Conservation (phyloP, 2,888 invertebrate genomes). For the Ferdinandea cuprea region DNA sequence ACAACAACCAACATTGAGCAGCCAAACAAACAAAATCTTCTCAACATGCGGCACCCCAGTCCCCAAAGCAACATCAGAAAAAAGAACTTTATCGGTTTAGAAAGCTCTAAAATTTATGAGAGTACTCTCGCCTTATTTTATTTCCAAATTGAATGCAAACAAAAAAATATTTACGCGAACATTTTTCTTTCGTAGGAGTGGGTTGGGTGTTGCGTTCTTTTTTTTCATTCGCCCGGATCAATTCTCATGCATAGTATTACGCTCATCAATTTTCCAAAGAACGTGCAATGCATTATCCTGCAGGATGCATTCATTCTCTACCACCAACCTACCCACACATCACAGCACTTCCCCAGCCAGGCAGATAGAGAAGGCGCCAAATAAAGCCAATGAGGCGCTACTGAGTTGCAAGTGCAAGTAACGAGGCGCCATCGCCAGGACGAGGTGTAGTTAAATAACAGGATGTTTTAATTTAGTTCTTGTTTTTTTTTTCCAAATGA, state of each 20-base stretch:
- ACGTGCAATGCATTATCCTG: slow-evolving; percentile 62
- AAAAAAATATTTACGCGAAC: slow-evolving; percentile 52
- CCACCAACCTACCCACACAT: neutral
- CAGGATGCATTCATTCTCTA: too few relatives aligned
- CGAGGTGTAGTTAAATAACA: slow-evolving; percentile 61
- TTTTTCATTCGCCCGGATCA: neutral
- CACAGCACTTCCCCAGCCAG: too few relatives aligned
- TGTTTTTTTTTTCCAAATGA: slow-evolving; percentile 42
- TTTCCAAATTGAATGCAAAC: slow-evolving; percentile 55
- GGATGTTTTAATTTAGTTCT: slow-evolving; percentile 46
- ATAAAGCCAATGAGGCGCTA: neutral
- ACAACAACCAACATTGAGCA: neutral
- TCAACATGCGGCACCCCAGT: neutral
- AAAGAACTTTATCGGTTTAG: slow-evolving; percentile 39
- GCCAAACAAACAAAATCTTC: slow-evolving; percentile 8
- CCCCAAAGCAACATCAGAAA: neutral
- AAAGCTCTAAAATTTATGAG: slow-evolving; percentile 55
- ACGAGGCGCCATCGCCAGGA: too few relatives aligned
- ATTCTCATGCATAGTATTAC: slow-evolving; percentile 27
- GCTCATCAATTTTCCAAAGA: slow-evolving; percentile 34
- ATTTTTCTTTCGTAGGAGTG: neutral
- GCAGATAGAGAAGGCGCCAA: slow-evolving; percentile 1
- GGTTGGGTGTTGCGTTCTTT: neutral
- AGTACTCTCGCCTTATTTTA: slow-evolving; percentile 34
- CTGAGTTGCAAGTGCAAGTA: neutral